Evolutionary conservation across 2,888 invertebrate genomes (phyloP), one percentile per base, ranked within the genome.

Genomic region (Lasioglossum marginatum): DNA sequence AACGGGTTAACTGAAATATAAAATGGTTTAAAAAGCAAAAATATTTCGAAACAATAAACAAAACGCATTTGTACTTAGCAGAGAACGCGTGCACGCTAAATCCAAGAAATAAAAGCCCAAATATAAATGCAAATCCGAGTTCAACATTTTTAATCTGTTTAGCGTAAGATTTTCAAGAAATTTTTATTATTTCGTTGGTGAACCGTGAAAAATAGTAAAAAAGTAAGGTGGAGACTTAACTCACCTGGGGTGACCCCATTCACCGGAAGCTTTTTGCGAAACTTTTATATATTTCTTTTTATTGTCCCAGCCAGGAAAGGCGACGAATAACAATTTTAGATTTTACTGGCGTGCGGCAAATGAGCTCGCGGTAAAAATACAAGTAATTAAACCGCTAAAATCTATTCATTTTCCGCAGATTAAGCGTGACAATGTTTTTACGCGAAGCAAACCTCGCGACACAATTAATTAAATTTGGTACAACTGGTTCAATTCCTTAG

Each of bases 221-320:
- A 70, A 70, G 37, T 14, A 23, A 40, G 23, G 37, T 1, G 40
- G 23, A 23, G 70, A 70, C 34, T 48, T 34, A 48, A n/a, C 45
- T n/a, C n/a, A n/a, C n/a, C n/a, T n/a, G n/a, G n/a, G 66, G 66
- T 48, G 77, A 68, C 77, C 66, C 37, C 31, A 48, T 77, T 77
- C 66, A 70, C 40, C 76, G 43, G 76, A n/a, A 45, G 66, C 40
- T 77, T 77, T 77, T 48, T 37, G 66, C 19, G 34, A 40, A 68
- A 77, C 45, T 68, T 45, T 68, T 66, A 76, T 57, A 57, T 40
- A 40, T 74, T 74, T 68, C 31, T 43, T 66, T 63, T 76, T 76
- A 45, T 43, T 45, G 14, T n/a, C 52, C 40, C 2, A n/a, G n/a
- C 37, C 31, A 8, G 23, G 48, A 6, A 52, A 52, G n/a, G 52